phyloP scores from a whole-genome alignment of 2,797 vertebrate species.

The Chaetodon trifasciatus region DNA sequence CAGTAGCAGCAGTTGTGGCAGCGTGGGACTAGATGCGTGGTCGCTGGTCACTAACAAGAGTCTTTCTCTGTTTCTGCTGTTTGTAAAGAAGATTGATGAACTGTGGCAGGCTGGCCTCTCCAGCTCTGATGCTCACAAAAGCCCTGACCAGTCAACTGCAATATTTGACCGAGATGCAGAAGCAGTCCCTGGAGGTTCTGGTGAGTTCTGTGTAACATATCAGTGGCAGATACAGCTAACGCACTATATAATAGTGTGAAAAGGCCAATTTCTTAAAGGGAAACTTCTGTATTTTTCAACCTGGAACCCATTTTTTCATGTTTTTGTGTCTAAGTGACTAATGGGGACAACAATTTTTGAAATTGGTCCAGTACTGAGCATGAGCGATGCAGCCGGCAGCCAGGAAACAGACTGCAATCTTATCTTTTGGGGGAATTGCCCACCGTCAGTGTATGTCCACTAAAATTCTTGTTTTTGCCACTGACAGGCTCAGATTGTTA shows the following conservation, averaged over 20 bases:
- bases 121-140: background rate
- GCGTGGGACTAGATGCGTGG: slow-evolving; percentile 13
- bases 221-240: slow-evolving; percentile 7
- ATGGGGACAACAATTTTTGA: too few relatives aligned
- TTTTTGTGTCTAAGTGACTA: too few relatives aligned
- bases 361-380: too few relatives aligned
- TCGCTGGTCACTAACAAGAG: background rate
- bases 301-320: too few relatives aligned
- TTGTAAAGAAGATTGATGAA: slow-evolving; percentile 7
- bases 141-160: slow-evolving; percentile 17
- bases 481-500: too few relatives aligned
- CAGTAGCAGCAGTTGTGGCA: slow-evolving; percentile 3
- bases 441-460: too few relatives aligned
- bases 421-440: too few relatives aligned
- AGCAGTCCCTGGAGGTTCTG: slow-evolving; percentile 17
- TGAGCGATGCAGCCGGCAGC: too few relatives aligned
- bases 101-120: slow-evolving; percentile 1
- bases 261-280: slow-evolving; percentile 6
- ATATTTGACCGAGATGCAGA: slow-evolving; percentile 33
- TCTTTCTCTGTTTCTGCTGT: background rate
- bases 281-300: too few relatives aligned
- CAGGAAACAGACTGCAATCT: too few relatives aligned
- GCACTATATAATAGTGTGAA: slow-evolving; percentile 7
- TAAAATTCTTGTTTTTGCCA: too few relatives aligned
- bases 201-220: slow-evolving; percentile 3